phyloP scores from a whole-genome alignment of 1,140 invertebrate genomes.

The Bemisia tabaci region DNA sequence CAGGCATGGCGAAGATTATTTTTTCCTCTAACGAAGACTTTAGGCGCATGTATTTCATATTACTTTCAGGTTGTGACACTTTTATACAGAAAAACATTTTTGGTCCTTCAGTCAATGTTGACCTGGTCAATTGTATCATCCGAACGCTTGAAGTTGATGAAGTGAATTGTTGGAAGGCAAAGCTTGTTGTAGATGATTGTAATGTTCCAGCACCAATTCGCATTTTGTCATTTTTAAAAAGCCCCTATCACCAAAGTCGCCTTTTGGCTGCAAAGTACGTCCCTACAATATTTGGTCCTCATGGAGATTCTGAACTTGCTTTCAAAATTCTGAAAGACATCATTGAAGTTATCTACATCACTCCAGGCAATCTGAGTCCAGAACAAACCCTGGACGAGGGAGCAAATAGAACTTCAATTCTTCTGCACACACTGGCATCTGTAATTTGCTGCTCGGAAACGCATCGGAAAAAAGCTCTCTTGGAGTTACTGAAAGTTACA shows the following conservation, averaged over 20 bases:
- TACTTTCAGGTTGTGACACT: not conserved
- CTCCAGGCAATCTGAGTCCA: not conserved
- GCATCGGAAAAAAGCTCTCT: not conserved
- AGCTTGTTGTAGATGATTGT: not conserved
- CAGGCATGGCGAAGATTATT: not conserved
- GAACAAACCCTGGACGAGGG: not conserved
- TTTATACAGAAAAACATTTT: not conserved
- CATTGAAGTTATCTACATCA: not conserved
- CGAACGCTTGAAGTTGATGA: not conserved
- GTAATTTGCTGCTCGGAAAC: not conserved
- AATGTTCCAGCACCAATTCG: not conserved
- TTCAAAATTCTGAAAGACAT: not conserved
- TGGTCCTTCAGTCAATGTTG: not conserved
- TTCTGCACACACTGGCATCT: not conserved
- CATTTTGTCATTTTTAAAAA: not conserved
- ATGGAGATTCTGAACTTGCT: not conserved
- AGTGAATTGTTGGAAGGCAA: not conserved
- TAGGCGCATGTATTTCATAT: not conserved
- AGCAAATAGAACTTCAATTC: not conserved
- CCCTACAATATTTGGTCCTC: not conserved
- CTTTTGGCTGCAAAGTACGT: not conserved
- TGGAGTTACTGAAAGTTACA: not conserved
- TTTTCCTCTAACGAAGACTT: not conserved
- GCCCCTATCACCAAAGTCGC: not conserved
- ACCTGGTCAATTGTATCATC: not conserved